phyloP scores from a whole-genome alignment of 2,888 invertebrate species.

The Meloe dianella region DNA sequence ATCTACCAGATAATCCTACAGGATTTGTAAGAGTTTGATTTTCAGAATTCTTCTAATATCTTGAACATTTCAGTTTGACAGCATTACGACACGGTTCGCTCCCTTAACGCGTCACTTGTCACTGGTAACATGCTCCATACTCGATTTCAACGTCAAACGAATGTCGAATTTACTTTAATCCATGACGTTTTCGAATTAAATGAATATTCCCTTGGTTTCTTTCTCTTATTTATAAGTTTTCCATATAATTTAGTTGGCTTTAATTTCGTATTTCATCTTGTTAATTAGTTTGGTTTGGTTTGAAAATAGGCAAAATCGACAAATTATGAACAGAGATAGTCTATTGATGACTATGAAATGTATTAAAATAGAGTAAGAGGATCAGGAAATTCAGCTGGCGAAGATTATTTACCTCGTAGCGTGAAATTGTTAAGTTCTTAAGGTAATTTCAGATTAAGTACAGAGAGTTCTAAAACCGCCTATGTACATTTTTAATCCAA shows the following conservation, averaged over 20 bases:
- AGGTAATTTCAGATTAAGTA: slow-evolving; percentile 42
- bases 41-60: slow-evolving; percentile 29
- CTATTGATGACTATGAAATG: slow-evolving; percentile 34
- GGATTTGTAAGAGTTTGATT: slow-evolving; percentile 28
- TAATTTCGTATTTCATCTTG: not conserved
- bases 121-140: slow-evolving; percentile 21
- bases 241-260: not conserved
- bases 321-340: slow-evolving; percentile 17
- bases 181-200: slow-evolving; percentile 22
- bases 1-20: slow-evolving; percentile 25
- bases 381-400: slow-evolving; percentile 48
- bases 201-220: slow-evolving; percentile 10
- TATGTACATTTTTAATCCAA: slow-evolving; percentile 10
- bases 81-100: slow-evolving; percentile 19
- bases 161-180: slow-evolving; percentile 27
- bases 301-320: too few species aligned
- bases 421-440: slow-evolving; percentile 44
- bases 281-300: not conserved
- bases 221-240: not conserved
- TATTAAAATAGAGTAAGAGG: slow-evolving; percentile 42
- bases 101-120: slow-evolving; percentile 25
- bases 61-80: slow-evolving; percentile 30
- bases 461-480: slow-evolving; percentile 18
- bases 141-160: slow-evolving; percentile 30
- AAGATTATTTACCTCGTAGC: slow-evolving; percentile 48